Evolutionary conservation across 2,797 vertebrate species (phyloP).

Genomic region (Scomberomorus guttatus): DNA sequence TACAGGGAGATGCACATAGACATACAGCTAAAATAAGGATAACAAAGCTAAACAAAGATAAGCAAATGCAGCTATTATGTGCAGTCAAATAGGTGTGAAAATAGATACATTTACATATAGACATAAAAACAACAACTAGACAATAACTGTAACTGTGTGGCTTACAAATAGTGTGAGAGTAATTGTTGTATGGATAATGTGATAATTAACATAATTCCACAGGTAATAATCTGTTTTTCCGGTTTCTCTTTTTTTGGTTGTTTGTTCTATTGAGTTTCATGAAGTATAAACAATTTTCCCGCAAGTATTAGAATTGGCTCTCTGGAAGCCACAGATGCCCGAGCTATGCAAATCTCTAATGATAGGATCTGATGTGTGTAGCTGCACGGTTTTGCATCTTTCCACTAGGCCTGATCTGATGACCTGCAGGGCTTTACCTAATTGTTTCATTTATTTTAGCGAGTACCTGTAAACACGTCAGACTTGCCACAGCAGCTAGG

Average conservation of each 20-base stretch:
- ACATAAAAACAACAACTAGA: not conserved
- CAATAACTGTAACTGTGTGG: too few species aligned
- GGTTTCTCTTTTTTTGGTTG: not conserved
- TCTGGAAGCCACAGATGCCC: not conserved
- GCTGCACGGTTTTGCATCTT: not conserved
- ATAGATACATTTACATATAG: not conserved
- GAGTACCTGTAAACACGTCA: slow-evolving; percentile 8
- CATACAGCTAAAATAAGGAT: too few species aligned
- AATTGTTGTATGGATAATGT: not conserved
- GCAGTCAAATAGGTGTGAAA: not conserved
- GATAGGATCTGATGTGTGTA: not conserved
- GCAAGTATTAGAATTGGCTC: not conserved
- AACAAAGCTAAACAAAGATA: too few species aligned
- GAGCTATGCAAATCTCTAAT: not conserved
- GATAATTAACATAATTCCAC: too few species aligned
- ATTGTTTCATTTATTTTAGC: slow-evolving; percentile 38
- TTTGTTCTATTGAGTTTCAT: not conserved
- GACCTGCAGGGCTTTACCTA: slow-evolving; percentile 13
- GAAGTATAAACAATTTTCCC: not conserved
- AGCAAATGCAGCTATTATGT: too few species aligned
- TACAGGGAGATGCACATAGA: too few species aligned
- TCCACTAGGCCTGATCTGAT: slow-evolving; percentile 3
- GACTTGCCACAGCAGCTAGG: not conserved
- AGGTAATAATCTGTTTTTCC: not conserved
- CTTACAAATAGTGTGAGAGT: not conserved